Evolutionary conservation across 2,888 invertebrate species (phyloP).

Genomic region (Cosmopolites sordidus): DNA sequence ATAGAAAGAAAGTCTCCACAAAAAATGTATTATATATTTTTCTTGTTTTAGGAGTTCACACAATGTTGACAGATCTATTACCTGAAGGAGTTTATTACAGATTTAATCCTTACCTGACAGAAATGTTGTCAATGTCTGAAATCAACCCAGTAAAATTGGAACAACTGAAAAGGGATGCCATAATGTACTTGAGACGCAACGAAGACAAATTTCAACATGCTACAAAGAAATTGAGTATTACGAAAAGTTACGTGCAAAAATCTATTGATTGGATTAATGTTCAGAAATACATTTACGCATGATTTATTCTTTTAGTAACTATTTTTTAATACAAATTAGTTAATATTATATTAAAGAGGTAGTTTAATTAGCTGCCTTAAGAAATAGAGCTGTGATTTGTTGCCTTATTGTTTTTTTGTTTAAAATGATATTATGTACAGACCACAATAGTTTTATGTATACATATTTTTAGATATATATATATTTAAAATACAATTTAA

Average conservation of each 20-base stretch:
- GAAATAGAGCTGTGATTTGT: slow-evolving; percentile 1
- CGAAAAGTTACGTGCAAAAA: slow-evolving; percentile 47
- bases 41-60: slow-evolving; percentile 64
- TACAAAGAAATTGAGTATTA: slow-evolving; percentile 52
- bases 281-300: slow-evolving; percentile 41
- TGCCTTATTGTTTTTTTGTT: not conserved
- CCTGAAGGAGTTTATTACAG: slow-evolving; percentile 73
- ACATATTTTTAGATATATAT: not conserved
- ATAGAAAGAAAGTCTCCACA: slow-evolving; percentile 1
- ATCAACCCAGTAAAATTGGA: slow-evolving; percentile 66
- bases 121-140: slow-evolving; percentile 77
- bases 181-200: slow-evolving; percentile 76
- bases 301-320: not conserved
- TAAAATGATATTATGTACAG: not conserved
- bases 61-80: slow-evolving; percentile 69
- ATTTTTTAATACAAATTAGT: not conserved
- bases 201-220: slow-evolving; percentile 66
- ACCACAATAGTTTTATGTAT: not conserved
- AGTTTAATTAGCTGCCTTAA: not conserved
- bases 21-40: not conserved
- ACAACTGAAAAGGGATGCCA: slow-evolving; percentile 68
- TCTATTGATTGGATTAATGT: slow-evolving; percentile 49
- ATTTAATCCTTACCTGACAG: slow-evolving; percentile 83
- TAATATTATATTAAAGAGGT: not conserved
- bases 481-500: too few relatives aligned